These are phyloP conservation scores for Pantherophis guttatus DNA, from an alignment of 2,113 vertebrate genomes.

Conservation along the genomic window DNA sequence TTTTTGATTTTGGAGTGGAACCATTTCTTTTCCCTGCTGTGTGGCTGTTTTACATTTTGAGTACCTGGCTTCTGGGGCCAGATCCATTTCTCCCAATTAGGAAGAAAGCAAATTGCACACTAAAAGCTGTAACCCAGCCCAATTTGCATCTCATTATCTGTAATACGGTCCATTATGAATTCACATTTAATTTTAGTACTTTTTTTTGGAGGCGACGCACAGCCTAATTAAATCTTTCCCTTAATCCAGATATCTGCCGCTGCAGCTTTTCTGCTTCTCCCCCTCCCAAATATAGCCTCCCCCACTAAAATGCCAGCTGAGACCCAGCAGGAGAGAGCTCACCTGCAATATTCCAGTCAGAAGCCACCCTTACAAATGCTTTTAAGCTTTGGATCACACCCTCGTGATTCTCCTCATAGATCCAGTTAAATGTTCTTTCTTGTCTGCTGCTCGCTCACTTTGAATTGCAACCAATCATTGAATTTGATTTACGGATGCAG, in stretches of 20 bases:
- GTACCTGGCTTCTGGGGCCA: conserved; percentile 39
- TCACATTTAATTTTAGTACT: conserved; percentile 53
- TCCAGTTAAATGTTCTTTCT: not conserved
- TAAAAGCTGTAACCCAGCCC: conserved; percentile 37
- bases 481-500: not conserved
- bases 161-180: conserved; percentile 57
- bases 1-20: conserved; percentile 12
- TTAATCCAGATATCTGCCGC: conserved; percentile 49
- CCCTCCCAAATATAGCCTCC: not conserved
- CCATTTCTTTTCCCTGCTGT: conserved; percentile 8
- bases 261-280: not conserved
- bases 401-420: accelerated
- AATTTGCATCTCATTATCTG: conserved; percentile 60
- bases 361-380: not conserved
- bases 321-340: not conserved
- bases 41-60: not conserved
- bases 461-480: not conserved
- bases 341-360: not conserved
- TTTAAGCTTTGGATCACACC: not conserved
- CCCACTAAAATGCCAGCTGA: not conserved
- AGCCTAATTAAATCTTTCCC: conserved; percentile 53
- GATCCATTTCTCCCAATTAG: conserved; percentile 60
- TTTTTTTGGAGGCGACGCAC: conserved; percentile 55
- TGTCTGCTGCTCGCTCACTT: not conserved
- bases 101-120: conserved; percentile 30